Evolutionary conservation across 2,797 vertebrate genomes (phyloP).

Genomic region (Anabacerthia variegaticeps): DNA sequence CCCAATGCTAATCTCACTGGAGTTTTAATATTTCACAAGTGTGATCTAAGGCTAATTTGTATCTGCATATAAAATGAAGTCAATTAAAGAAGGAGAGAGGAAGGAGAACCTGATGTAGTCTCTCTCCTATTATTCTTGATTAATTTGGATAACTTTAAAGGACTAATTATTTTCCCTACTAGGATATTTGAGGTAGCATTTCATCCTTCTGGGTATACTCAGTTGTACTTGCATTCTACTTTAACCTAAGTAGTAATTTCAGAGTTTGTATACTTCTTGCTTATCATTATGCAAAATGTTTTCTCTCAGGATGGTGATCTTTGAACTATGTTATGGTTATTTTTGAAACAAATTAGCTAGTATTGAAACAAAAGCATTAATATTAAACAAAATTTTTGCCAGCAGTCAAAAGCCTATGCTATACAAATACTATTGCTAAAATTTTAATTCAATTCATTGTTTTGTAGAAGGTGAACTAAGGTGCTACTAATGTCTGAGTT

Average conservation of each 20-base stretch:
- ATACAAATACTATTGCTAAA: background rate
- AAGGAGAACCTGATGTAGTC: conserved; percentile 10
- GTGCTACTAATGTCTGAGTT: background rate
- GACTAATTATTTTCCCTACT: conserved; percentile 50
- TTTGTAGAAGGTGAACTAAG: background rate
- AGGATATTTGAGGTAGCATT: background rate
- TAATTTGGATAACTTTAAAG: conserved; percentile 53
- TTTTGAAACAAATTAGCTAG: background rate
- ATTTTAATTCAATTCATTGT: background rate
- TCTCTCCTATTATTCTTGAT: conserved; percentile 39
- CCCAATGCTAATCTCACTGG: background rate
- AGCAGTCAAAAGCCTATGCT: background rate
- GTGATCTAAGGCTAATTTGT: conserved; percentile 67
- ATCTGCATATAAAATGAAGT: conserved; percentile 66
- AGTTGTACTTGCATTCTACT: background rate
- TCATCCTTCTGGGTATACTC: background rate
- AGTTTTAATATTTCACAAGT: conserved; percentile 62
- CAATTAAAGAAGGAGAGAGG: conserved; percentile 51
- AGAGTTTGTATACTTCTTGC: background rate
- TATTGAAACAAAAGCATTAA: background rate
- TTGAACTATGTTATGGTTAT: background rate
- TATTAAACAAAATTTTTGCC: background rate
- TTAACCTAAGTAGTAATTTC: background rate
- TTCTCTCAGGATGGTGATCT: background rate
- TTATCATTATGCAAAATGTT: background rate